These are phyloP conservation scores for Eutolmus rufibarbis DNA, from an alignment of 2,888 invertebrate species.

Conservation along the genomic window DNA sequence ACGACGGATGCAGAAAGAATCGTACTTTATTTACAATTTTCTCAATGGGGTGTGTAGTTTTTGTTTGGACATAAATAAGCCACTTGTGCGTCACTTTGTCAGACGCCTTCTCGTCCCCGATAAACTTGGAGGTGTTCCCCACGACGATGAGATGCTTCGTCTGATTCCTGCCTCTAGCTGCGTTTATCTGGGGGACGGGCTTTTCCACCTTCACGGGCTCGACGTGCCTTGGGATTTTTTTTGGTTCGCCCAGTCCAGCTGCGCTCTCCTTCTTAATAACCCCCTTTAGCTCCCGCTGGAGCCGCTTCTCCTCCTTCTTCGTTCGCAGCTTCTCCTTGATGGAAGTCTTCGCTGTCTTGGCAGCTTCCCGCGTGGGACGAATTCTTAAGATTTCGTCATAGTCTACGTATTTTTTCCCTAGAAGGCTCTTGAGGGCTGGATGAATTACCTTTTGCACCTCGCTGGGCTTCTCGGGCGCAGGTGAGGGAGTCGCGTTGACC, in stretches of 20 bases:
- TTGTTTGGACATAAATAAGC: constrained; percentile 85
- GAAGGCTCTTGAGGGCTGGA: constrained; percentile 77
- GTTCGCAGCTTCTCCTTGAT: constrained; percentile 56
- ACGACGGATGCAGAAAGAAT: constrained; percentile 84
- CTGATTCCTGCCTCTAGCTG: constrained; percentile 66
- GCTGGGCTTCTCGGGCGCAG: constrained; percentile 49
- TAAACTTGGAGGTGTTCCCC: constrained; percentile 84
- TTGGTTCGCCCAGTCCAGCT: not conserved
- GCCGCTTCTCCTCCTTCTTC: constrained; percentile 48
- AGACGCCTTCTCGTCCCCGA: constrained; percentile 72
- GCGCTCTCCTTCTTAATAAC: not conserved
- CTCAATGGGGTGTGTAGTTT: constrained; percentile 68
- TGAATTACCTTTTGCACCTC: constrained; percentile 69
- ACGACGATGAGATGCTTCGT: constrained; percentile 67
- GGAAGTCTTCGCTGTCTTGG: constrained; percentile 62
- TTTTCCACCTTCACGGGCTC: constrained; percentile 59
- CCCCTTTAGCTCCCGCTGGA: not conserved
- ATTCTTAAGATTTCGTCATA: constrained; percentile 64
- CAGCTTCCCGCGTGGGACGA: constrained; percentile 64
- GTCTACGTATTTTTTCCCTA: constrained; percentile 68
- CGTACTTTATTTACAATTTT: constrained; percentile 75
- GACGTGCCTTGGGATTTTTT: constrained; percentile 59
- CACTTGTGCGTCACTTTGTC: constrained; percentile 82
- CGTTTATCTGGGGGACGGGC: constrained; percentile 64
- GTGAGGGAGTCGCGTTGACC: not conserved